phyloP scores from a whole-genome alignment of 2,888 invertebrate genomes.

The Conomelus anceps region DNA sequence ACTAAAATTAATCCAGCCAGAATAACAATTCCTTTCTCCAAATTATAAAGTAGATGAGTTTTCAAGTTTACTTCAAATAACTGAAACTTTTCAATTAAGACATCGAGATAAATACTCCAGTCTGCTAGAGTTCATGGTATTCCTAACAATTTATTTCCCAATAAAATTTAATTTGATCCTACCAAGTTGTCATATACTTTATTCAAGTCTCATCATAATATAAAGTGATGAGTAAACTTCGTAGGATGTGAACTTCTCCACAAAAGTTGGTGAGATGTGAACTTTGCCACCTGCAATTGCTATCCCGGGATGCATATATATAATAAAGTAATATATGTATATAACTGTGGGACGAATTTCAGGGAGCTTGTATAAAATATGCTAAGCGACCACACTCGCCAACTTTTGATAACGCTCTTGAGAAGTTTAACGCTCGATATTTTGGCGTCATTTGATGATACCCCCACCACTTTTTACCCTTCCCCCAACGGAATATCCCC shows the following conservation, averaged over 20 bases:
- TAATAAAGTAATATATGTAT: not conserved
- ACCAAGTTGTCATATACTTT: too few relatives aligned
- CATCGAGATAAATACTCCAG: too few relatives aligned
- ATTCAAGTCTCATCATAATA: too few relatives aligned
- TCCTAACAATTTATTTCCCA: too few relatives aligned
- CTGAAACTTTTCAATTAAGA: too few relatives aligned
- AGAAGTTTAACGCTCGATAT: not conserved
- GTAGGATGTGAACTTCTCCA: not conserved
- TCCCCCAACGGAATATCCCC: not conserved
- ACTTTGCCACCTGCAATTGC: not conserved
- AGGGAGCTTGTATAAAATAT: not conserved
- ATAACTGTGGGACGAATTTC: not conserved
- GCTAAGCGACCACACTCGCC: not conserved
- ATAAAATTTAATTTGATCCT: too few relatives aligned
- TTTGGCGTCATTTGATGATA: not conserved
- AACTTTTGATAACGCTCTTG: not conserved
- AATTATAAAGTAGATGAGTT: too few relatives aligned
- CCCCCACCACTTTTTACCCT: not conserved
- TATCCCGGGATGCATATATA: not conserved
- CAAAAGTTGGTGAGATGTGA: not conserved
- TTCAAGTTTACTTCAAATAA: too few relatives aligned
- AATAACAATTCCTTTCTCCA: too few relatives aligned
- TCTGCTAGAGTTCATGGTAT: too few relatives aligned
- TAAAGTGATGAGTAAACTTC: too few relatives aligned
- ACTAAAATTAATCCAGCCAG: too few relatives aligned